Base-by-base conservation (phyloP, 37 sponge, comb jelly and placozoan species). In the Axinella damicornis region DNA sequence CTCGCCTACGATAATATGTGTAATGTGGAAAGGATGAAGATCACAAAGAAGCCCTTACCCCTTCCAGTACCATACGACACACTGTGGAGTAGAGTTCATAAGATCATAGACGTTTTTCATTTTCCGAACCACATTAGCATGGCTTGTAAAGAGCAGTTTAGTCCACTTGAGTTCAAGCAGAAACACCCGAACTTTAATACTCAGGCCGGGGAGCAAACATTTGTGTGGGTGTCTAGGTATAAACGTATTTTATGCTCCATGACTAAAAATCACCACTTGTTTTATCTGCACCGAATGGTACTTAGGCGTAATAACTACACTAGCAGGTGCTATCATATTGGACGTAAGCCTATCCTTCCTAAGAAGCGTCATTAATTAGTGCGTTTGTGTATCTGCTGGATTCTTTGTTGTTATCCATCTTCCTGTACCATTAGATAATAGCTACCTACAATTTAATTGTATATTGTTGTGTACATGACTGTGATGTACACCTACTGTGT, bases 251-350 rank as follows among this genome's bases (percentile, higher is more conserved):
- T 86, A 31, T 72, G 79, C 59, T 54, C 79, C 36, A 86, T 86
- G 87, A 69, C 31, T 55, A 86, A 86, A 52, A 71, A 5, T n/a
- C 87, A 86, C 53, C 78, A 86, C 59, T 38, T 68, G 5, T 68
- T 68, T 38, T 78, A 71, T 27, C 53, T 86, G 9, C 87, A 86
- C 35, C 71, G 87, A 22, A 70, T 86, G 78, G 87, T 86, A 14
- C 19, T 60, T 2, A 24, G 73, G 35, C 25, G 87, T n/a, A 86
- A 86, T 58, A 12, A 15, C 32, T 86, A 78, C 38, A 86, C 78
- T n/a, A n/a, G n/a, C n/a, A n/a, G n/a, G n/a, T n/a, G n/a, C n/a
- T n/a, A n/a, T n/a, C n/a, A n/a, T n/a, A n/a, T n/a, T n/a, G n/a
- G n/a, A n/a, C n/a, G n/a, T n/a, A n/a, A n/a, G n/a, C n/a, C n/a